Base-by-base conservation (phyloP, 1,140 invertebrate genomes). In the Drosophila pseudoobscura region DNA sequence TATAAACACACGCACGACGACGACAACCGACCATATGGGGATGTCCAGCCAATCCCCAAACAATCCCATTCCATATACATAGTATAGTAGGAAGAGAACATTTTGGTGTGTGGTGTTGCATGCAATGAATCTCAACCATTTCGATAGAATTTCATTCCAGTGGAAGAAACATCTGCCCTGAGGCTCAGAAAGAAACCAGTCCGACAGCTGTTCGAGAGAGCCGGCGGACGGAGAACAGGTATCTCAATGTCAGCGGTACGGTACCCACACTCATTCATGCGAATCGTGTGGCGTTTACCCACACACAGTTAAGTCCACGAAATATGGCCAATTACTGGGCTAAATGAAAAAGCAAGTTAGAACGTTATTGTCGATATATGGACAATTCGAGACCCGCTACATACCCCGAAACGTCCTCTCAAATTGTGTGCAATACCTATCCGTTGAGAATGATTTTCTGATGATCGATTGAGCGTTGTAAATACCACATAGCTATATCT, bases 181-280 rank as follows among this genome's bases (percentile, higher is more conserved):
- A 20, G 41, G 41, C 35, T 20, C 7, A 51, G 44, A 43, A 43
- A n/a, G 31, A 84, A 87, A 85, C 80, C 78, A 75, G 80, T 85
- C 87, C 62, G 61, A 70, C 80, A 87, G 82, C 80, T 85, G 80
- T 80, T 72, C 54, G 20, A 71, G 47, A 55, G 8, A 50, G 31
- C 13, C 15, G 59, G 44, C 11, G 5, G 35, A 39, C 11, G 11
- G 11, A 43, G 54, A 80, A 78, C 62, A 84, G 71, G 70, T 84
- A 43, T 78, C 66, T 55, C 78, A 76, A 54, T 73, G 63, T 64
- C 63, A 66, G 61, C 53, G 55, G 62, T 78, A 65, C 82, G 35
- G 11, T 39, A 39, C 35, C 35, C 35, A 82, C 80, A 87, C 82
- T 80, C 75, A 74, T 78, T 80, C 58, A 80, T 79, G 77, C 59